These are phyloP conservation scores for Lates japonicus DNA, from an alignment of 2,797 vertebrate species.

Conservation along the genomic window DNA sequence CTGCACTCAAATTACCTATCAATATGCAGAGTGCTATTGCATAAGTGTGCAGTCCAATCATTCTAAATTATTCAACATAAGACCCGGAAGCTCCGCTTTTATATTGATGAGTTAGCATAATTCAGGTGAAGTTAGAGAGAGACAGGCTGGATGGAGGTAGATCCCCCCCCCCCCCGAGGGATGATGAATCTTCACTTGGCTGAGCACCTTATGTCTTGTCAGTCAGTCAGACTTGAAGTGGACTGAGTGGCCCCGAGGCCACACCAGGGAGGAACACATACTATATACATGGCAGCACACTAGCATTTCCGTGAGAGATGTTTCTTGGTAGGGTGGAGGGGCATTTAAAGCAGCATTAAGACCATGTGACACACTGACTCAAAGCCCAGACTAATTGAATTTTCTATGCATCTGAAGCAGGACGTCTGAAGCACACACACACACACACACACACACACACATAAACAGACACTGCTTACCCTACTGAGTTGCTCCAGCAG, in stretches of 20 bases:
- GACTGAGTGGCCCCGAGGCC: slow-evolving; percentile 47
- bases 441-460: slow-evolving; percentile 18
- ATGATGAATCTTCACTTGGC: slow-evolving; percentile 44
- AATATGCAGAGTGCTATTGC: slow-evolving; percentile 65
- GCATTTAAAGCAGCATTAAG: slow-evolving; percentile 53
- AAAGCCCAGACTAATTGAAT: slow-evolving; percentile 60
- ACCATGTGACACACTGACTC: slow-evolving; percentile 49
- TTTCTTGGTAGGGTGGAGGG: slow-evolving; percentile 19
- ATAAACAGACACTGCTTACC: slow-evolving; percentile 85
- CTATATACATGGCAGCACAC: slow-evolving; percentile 8
- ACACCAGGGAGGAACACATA: slow-evolving; percentile 15
- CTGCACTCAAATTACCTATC: slow-evolving; percentile 56
- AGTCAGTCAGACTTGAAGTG: slow-evolving; percentile 47
- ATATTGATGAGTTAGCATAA: slow-evolving; percentile 71
- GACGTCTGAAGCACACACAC: slow-evolving; percentile 24
- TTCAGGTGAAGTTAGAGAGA: slow-evolving; percentile 40
- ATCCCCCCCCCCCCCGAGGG: background rate
- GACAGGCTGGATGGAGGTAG: slow-evolving; percentile 20
- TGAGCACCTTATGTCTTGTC: slow-evolving; percentile 49
- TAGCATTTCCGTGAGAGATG: slow-evolving; percentile 6
- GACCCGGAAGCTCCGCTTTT: slow-evolving; percentile 52
- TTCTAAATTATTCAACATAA: slow-evolving; percentile 67
- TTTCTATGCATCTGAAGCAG: slow-evolving; percentile 40
- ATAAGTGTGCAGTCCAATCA: slow-evolving; percentile 63
- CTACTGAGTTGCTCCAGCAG: slow-evolving; percentile 96